These are phyloP conservation scores for Lepidochitona cinerea DNA, from an alignment of 2,888 invertebrate genomes.

Conservation along the genomic window DNA sequence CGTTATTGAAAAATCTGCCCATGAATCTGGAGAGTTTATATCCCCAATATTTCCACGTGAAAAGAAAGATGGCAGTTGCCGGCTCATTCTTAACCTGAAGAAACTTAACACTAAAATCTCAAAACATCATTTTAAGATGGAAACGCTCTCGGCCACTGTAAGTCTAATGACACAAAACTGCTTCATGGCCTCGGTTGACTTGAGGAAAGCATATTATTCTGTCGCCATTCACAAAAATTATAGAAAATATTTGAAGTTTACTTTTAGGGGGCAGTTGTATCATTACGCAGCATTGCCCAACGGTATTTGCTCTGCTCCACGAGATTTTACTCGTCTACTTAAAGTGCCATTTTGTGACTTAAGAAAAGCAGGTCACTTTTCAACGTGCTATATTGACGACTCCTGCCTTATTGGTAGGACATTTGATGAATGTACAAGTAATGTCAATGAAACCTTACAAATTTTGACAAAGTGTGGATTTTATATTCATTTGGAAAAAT, in stretches of 20 bases:
- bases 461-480: background rate
- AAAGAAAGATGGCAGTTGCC: background rate
- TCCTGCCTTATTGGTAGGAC: background rate
- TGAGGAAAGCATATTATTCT: background rate
- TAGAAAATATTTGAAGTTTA: background rate
- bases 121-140: background rate
- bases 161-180: background rate
- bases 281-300: background rate
- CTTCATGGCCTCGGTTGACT: background rate
- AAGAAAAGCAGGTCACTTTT: background rate
- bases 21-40: background rate
- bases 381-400: background rate
- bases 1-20: background rate
- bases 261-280: background rate
- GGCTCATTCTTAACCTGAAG: background rate
- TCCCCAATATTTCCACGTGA: background rate
- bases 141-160: background rate
- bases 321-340: background rate
- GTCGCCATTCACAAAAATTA: background rate
- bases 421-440: slow-evolving; percentile 9
- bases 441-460: slow-evolving; percentile 9
- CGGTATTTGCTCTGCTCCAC: background rate
- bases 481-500: background rate
- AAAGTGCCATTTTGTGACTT: background rate
- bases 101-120: background rate